Conservation (phyloP, 2,888 invertebrate species). For the Dyspetes luteomarginatus region DNA sequence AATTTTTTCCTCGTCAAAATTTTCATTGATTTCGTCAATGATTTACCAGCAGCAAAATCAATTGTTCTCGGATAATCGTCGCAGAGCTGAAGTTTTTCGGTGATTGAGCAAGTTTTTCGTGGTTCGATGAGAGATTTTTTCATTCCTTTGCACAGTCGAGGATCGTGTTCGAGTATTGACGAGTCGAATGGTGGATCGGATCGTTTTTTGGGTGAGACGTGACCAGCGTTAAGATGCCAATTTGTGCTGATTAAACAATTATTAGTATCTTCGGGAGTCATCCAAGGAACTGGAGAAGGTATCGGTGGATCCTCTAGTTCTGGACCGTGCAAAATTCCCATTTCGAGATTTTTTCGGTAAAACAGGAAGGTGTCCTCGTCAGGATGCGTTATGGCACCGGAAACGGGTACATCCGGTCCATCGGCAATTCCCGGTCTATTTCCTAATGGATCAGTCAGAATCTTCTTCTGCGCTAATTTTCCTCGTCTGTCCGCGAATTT, state of each 20-base stretch:
- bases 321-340: conserved; percentile 66
- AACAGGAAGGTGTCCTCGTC: conserved; percentile 71
- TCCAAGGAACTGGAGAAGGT: conserved; percentile 50
- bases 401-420: conserved; percentile 54
- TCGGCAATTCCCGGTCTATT: conserved; percentile 69
- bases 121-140: conserved; percentile 1
- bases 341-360: conserved; percentile 70
- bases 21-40: conserved; percentile 43
- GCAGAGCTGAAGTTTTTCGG: conserved; percentile 64
- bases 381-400: conserved; percentile 70
- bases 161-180: conserved; percentile 35
- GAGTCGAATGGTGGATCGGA: conserved; percentile 61
- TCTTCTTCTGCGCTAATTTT: conserved; percentile 60
- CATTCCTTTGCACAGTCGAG: conserved; percentile 51
- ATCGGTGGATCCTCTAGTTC: conserved; percentile 70
- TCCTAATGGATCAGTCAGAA: conserved; percentile 69
- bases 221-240: conserved; percentile 75
- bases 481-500: conserved; percentile 42
- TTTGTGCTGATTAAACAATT: conserved; percentile 72
- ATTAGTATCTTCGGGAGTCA: conserved; percentile 65
- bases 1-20: conserved; percentile 49
- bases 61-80: conserved; percentile 74
- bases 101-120: conserved; percentile 52
- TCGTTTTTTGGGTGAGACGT: conserved; percentile 64
- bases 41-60: conserved; percentile 70